Base-by-base conservation (phyloP, 2,888 invertebrate species). In the Cloeon dipterum region DNA sequence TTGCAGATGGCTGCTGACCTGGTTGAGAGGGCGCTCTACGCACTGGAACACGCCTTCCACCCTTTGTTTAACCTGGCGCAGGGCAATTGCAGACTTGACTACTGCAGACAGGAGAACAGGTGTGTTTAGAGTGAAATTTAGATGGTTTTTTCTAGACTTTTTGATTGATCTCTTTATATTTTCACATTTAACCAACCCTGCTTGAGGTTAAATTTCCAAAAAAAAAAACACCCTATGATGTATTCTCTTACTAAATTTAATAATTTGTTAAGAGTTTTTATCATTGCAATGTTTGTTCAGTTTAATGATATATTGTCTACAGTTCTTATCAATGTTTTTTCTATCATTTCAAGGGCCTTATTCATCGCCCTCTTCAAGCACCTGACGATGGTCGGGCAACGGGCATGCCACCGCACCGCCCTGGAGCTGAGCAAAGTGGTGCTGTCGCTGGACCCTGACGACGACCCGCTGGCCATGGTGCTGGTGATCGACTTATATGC, bases 321-420 rank as follows among this genome's bases (percentile, higher is more conserved):
- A 10, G 5, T 21, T 7, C 21, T 21, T 8, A 21, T 5, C 10
- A 21, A 5, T 10, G 8, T 21, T 5, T 21, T 10, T 8, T 10
- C 5, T 8, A 21, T 5, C 10, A 41, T 43, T 61, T 59, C 39
- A 51, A 70, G 82, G 44, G 66, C 77, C 4, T 64, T 88, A 42
- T 86, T 70, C 51, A 66, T 86, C 39, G 72, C 81, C 1, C 55
- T 88, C 18, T 85, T 85, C 52, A 78, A 78, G 49, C 82, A 85
- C 52, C 60, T 85, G 42, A 63, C 66, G 39, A 78, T 75, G 50
- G 66, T 85, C 38, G 77, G 79, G 20, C 73, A 74, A 41, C 63
- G 78, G 42, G 81, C 83, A 4, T 85, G 83, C 54, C 74, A 76
- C 49, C 65, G 83, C 42, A 86, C 88, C 2, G 77, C 86, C n/a